Evolutionary conservation across 2,113 vertebrate genomes (phyloP).

Genomic region (Tragelaphus scriptus): DNA sequence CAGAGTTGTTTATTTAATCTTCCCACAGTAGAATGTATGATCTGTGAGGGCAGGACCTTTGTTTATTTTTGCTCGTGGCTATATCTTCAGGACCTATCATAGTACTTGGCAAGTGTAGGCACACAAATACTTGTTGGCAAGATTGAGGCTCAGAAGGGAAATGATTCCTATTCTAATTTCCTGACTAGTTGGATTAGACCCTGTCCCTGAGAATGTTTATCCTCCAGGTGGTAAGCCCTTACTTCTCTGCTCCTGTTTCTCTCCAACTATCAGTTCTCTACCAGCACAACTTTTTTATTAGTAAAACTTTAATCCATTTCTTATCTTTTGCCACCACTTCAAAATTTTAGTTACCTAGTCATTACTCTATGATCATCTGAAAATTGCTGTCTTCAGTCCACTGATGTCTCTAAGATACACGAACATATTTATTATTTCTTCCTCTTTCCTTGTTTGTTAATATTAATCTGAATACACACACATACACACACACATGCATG

Average conservation of each 20-base stretch:
- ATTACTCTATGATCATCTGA: not conserved
- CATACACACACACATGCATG: not conserved
- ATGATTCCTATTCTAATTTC: not conserved
- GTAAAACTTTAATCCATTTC: not conserved
- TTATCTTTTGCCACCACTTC: not conserved
- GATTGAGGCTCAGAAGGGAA: not conserved
- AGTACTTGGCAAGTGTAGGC: not conserved
- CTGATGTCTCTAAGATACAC: not conserved
- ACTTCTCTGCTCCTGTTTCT: not conserved
- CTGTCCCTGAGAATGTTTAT: not conserved
- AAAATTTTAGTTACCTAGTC: not conserved
- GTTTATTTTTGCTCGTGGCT: not conserved
- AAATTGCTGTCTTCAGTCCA: not conserved
- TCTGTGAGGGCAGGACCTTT: not conserved
- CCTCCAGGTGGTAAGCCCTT: not conserved
- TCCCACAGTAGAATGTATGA: not conserved
- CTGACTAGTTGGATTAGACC: not conserved
- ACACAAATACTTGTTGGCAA: not conserved
- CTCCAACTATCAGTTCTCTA: not conserved
- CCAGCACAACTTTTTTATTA: not conserved
- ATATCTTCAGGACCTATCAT: not conserved
- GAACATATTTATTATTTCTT: not conserved
- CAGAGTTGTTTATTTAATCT: not conserved
- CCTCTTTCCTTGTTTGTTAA: not conserved
- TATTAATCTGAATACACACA: not conserved